Conservation (phyloP, 2,888 invertebrate genomes). For the Andrena marginata region DNA sequence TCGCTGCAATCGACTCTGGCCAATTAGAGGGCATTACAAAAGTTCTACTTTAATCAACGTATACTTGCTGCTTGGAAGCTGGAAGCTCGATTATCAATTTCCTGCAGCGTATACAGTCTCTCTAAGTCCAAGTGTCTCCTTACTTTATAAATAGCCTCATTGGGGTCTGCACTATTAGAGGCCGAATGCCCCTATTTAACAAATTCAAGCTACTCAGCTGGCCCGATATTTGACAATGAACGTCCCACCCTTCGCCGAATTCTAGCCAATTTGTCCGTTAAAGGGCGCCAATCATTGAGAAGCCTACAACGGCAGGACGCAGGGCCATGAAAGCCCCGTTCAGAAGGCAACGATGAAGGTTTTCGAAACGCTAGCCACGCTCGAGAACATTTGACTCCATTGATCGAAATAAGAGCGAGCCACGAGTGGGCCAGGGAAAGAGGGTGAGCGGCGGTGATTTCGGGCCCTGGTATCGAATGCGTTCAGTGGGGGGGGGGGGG, state of each 20-base stretch:
- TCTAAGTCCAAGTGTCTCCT: no score
- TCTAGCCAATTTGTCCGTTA: background rate
- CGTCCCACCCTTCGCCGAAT: background rate
- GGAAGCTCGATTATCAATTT: no score
- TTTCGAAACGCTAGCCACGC: constrained; percentile 51
- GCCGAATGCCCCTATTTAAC: no score
- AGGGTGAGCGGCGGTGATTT: constrained; percentile 6
- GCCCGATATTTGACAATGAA: no score
- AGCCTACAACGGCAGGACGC: background rate
- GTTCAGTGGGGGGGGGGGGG: constrained; percentile 8
- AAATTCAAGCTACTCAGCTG: no score
- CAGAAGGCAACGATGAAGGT: constrained; percentile 36
- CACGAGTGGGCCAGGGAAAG: constrained; percentile 22
- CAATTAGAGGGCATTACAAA: background rate
- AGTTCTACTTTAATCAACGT: background rate
- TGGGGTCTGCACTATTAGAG: no score
- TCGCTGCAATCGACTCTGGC: background rate
- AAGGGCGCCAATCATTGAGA: constrained; percentile 15
- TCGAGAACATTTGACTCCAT: constrained; percentile 68
- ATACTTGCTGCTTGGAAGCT: no score
- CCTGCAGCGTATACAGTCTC: no score
- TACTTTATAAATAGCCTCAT: no score
- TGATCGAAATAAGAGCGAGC: constrained; percentile 57
- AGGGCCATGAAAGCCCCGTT: background rate
- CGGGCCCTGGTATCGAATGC: constrained; percentile 34